Base-by-base conservation (phyloP, 2,888 invertebrate genomes). In the Platycheirus albimanus region DNA sequence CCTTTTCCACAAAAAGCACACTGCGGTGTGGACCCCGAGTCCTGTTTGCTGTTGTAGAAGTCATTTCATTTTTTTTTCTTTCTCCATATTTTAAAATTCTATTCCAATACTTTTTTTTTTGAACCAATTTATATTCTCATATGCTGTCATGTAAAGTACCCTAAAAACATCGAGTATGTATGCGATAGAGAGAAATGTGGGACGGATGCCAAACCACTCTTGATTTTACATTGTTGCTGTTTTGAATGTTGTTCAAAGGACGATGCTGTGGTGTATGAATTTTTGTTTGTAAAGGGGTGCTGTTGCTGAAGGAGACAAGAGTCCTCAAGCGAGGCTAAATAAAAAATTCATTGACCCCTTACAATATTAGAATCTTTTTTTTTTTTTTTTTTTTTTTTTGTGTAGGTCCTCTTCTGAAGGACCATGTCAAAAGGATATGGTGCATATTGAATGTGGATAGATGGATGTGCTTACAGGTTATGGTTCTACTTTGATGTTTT, bases 271-370 rank as follows among this genome's bases (percentile, higher is more conserved):
- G 15, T 33, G 66, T 20, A n/a, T 28, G 13, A 19, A 5, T 45
- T 33, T 24, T 51, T n/a, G n/a, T n/a, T n/a, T 56, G 13, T 1
- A n/a, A 19, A 19, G 11, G 45, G 61, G 51, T 64, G 41, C 17
- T 70, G 54, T 36, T 45, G 43, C 47, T 33, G 54, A 69, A 61
- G 51, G 20, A 41, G 61, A 30, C 49, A 52, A 38, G 66, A 69
- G 49, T 71, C 64, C 43, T 54, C 63, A 15, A 75, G 75, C 19
- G 38, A 70, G 33, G 19, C 69, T 49, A 66, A 58, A 83, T 83
- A 69, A 78, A 78, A 83, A 83, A 83, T 78, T 83, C 83, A 83
- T 78, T 78, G 83, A 83, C 72, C 83, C 69, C 67, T 49, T 54
- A 58, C 51, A 72, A 56, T 58, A 76, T 81, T 72, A 78, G 83